Evolutionary conservation across 2,797 vertebrate genomes (phyloP).

Genomic region (Lepilemur ruficaudatus): DNA sequence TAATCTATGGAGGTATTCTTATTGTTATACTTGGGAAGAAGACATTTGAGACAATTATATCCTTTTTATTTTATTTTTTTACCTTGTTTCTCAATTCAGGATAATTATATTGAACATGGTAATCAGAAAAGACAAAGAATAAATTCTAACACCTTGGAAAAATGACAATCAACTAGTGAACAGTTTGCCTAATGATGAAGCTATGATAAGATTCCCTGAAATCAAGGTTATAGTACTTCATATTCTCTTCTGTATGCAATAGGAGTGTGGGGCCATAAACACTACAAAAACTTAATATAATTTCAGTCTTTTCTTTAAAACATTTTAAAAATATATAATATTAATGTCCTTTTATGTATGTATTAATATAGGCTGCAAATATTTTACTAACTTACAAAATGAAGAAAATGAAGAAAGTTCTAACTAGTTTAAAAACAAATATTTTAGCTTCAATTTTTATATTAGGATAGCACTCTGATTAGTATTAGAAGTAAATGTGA

Average conservation of each 20-base stretch:
- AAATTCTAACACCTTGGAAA: neutral
- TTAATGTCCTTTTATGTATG: neutral
- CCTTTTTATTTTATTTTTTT: neutral
- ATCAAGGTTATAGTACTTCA: neutral
- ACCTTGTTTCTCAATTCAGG: neutral
- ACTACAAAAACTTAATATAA: neutral
- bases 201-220: neutral
- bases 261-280: neutral
- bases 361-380: neutral
- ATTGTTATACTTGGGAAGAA: neutral
- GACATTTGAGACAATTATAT: neutral
- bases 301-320: neutral
- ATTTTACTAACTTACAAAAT: neutral
- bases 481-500: neutral
- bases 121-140: conserved; percentile 16
- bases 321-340: neutral
- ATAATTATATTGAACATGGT: conserved; percentile 1
- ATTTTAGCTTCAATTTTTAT: neutral
- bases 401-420: neutral
- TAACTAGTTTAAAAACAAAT: neutral
- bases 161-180: neutral
- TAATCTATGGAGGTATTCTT: neutral
- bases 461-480: neutral
- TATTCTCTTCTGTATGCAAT: neutral
- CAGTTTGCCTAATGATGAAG: neutral